Percentiles rank a stretch among this genome's conserved stretches.
Evolutionary conservation across 1,140 invertebrate genomes (phyloP).

Genomic region (Danaus melanippus): DNA sequence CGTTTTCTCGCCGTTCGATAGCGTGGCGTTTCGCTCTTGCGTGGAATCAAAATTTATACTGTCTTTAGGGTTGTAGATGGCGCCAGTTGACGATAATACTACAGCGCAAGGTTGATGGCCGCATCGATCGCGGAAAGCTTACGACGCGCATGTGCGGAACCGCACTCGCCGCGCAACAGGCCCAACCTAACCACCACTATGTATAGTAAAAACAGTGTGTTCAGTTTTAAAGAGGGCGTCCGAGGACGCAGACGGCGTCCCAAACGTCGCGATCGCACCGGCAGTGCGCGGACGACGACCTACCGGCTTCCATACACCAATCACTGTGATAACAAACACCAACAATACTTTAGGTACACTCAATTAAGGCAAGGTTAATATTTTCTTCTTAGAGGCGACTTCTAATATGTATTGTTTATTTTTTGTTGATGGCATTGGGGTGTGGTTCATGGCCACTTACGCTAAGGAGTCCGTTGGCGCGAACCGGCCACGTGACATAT

Average conservation of each 20-base stretch:
- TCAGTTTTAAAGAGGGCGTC: slow-evolving; percentile 57
- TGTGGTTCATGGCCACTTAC: slow-evolving; percentile 44
- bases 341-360: slow-evolving; percentile 32
- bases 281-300: slow-evolving; percentile 35
- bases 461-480: slow-evolving; percentile 20
- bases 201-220: slow-evolving; percentile 48
- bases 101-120: slow-evolving; percentile 55
- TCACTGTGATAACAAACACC: slow-evolving; percentile 59
- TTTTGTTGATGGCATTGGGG: slow-evolving; percentile 29
- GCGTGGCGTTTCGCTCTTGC: slow-evolving; percentile 1
- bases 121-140: slow-evolving; percentile 50
- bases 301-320: slow-evolving; percentile 33
- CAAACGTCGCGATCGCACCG: slow-evolving; percentile 35
- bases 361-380: slow-evolving; percentile 2
- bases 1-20: too few species aligned
- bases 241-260: slow-evolving; percentile 51
- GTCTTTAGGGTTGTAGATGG: slow-evolving; percentile 20
- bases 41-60: slow-evolving; percentile 13
- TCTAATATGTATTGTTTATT: slow-evolving; percentile 24
- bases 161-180: slow-evolving; percentile 46
- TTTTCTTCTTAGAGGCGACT: too few species aligned
- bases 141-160: slow-evolving; percentile 50
- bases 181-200: slow-evolving; percentile 41
- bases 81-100: slow-evolving; percentile 27
- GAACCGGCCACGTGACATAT: slow-evolving; percentile 40